Percentiles rank a stretch among this genome's conserved stretches.
phyloP scores from a whole-genome alignment of 2,797 vertebrate genomes.

The Acanthopagrus latus region DNA sequence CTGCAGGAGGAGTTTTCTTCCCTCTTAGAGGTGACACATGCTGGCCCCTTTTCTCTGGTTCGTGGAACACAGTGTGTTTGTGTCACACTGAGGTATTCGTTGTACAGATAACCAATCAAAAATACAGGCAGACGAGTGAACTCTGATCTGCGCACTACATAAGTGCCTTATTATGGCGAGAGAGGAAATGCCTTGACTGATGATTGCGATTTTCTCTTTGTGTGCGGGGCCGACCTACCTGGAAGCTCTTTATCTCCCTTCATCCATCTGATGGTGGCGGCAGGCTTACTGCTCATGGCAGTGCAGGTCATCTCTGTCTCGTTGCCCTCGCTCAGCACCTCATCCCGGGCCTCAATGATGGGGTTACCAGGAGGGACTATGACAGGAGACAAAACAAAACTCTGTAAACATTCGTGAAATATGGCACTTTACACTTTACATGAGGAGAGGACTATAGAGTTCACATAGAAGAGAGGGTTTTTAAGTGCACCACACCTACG shows the following conservation, averaged over 20 bases:
- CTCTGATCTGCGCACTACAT: background rate
- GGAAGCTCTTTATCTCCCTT: conserved; percentile 94
- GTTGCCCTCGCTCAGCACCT: conserved; percentile 91
- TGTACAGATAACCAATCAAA: background rate
- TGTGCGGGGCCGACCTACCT: conserved; percentile 76
- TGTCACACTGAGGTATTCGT: background rate
- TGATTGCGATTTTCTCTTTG: conserved; percentile 20
- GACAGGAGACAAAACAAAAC: conserved; percentile 41
- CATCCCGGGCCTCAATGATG: conserved; percentile 93
- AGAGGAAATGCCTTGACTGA: conserved; percentile 17
- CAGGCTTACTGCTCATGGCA: conserved; percentile 94
- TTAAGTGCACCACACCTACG: background rate
- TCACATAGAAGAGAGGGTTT: background rate
- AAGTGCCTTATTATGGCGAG: background rate
- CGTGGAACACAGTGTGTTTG: background rate
- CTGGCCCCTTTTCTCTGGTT: conserved; percentile 13
- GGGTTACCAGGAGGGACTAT: conserved; percentile 94
- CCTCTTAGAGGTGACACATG: conserved; percentile 5
- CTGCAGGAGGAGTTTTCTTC: background rate
- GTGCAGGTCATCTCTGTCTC: conserved; percentile 97
- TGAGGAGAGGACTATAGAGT: background rate
- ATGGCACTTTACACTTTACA: background rate
- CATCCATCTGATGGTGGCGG: conserved; percentile 94
- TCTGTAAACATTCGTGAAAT: conserved; percentile 35
- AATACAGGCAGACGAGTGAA: background rate